Evolutionary conservation across 1,140 invertebrate species (phyloP).

Genomic region (Theocolax elegans): DNA sequence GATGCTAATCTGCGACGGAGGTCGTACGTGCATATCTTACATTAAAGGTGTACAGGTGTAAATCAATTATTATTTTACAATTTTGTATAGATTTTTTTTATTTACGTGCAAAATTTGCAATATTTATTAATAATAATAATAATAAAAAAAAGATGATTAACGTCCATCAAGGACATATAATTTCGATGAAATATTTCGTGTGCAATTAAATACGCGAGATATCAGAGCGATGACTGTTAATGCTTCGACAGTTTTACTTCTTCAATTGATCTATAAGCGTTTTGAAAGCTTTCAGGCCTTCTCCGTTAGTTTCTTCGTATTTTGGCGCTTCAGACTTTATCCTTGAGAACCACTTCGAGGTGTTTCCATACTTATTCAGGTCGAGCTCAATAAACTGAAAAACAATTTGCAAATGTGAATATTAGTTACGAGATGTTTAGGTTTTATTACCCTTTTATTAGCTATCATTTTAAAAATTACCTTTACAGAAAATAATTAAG

Average conservation of each 20-base stretch:
- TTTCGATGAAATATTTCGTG: background rate
- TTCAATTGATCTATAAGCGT: slow-evolving; percentile 50
- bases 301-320: slow-evolving; percentile 78
- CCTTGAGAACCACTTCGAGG: slow-evolving; percentile 76
- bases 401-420: background rate
- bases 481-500: no score
- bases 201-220: slow-evolving; percentile 9
- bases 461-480: no score
- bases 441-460: no score
- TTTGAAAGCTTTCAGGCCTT: slow-evolving; percentile 59
- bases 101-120: no score
- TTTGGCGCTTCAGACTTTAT: slow-evolving; percentile 77
- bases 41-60: no score
- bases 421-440: slow-evolving; percentile 31
- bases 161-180: no score
- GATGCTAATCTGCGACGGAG: no score
- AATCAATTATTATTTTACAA: no score
- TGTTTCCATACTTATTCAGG: slow-evolving; percentile 75
- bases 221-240: background rate
- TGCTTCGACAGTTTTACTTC: slow-evolving; percentile 34
- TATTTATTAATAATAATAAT: background rate
- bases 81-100: no score
- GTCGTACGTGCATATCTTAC: no score
- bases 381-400: slow-evolving; percentile 76
- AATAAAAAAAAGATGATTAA: no score